Conservation (phyloP, 2,113 vertebrate genomes). For the Antechinus stuartii region DNA sequence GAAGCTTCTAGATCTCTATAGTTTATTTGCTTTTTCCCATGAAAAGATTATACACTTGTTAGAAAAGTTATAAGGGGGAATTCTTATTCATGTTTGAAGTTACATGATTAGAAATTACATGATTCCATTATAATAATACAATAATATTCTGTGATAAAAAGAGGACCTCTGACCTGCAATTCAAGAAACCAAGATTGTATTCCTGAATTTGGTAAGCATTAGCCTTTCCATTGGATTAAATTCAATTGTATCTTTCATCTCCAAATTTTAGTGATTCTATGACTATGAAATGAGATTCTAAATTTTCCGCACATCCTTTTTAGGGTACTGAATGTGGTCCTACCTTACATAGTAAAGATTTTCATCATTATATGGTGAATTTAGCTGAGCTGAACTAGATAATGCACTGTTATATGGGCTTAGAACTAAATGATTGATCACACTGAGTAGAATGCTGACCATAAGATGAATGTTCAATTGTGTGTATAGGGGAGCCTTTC, state of each 20-base stretch:
- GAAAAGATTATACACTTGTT: neutral
- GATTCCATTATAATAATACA: neutral
- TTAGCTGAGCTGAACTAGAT: neutral
- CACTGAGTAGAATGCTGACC: neutral
- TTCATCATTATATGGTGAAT: neutral
- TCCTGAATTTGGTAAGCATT: neutral
- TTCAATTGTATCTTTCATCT: neutral
- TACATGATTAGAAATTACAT: neutral
- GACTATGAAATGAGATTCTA: neutral
- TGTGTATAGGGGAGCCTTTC: neutral
- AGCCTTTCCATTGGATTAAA: neutral
- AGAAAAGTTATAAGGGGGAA: neutral
- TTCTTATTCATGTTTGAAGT: neutral
- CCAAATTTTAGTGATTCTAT: neutral
- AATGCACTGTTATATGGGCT: neutral
- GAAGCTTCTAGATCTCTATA: neutral
- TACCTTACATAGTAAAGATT: neutral
- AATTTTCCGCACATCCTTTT: neutral
- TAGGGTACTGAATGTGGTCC: neutral
- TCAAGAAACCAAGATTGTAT: neutral
- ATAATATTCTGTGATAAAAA: neutral
- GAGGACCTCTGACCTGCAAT: neutral
- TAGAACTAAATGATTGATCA: neutral
- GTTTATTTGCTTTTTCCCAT: neutral
- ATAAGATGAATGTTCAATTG: too few species aligned